A percentile compares a stretch with the other conserved stretches of the same genome.
These are phyloP conservation scores for Psittacula echo DNA, from an alignment of 2,797 vertebrate genomes.

Conservation along the genomic window DNA sequence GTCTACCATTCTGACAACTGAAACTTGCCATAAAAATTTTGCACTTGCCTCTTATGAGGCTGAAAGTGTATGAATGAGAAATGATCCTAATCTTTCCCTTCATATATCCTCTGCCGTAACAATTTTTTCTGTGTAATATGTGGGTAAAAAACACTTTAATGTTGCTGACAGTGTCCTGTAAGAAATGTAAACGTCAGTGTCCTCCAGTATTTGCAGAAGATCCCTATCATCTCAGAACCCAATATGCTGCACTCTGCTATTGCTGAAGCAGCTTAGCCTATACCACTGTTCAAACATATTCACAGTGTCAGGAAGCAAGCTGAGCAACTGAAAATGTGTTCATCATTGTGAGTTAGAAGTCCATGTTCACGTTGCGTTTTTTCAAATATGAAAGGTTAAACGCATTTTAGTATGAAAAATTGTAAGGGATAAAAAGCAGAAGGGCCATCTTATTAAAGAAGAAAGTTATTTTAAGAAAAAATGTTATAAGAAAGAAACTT, in stretches of 20 bases:
- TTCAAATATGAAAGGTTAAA: background rate
- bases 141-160: background rate
- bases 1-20: background rate
- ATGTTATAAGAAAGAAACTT: background rate
- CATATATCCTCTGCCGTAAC: background rate
- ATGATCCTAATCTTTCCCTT: background rate
- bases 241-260: background rate
- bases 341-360: background rate
- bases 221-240: background rate
- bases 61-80: background rate
- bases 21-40: background rate
- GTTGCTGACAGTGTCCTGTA: background rate
- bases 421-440: background rate
- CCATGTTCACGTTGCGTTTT: background rate
- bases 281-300: background rate
- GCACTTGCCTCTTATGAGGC: background rate
- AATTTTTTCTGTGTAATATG: background rate
- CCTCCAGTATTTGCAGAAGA: background rate
- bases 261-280: background rate
- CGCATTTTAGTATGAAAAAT: background rate
- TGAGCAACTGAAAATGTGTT: background rate
- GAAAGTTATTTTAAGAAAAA: background rate
- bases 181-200: background rate
- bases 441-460: background rate
- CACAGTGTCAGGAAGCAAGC: background rate